phyloP scores from a whole-genome alignment of 2,888 invertebrate species.

The Steinernema carpocapsae region DNA sequence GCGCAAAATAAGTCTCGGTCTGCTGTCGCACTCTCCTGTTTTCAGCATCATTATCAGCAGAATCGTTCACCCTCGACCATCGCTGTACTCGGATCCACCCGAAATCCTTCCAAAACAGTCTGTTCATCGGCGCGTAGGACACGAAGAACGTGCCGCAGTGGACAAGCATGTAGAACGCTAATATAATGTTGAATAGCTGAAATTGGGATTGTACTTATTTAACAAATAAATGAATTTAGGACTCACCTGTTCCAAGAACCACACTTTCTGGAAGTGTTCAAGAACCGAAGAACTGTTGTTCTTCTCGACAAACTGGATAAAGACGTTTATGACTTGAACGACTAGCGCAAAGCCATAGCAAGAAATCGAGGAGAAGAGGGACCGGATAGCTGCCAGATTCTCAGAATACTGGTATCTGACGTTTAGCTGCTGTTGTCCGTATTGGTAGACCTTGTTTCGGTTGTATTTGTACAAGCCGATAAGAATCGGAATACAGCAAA shows the following conservation, averaged over 20 bases:
- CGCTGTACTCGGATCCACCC: background rate
- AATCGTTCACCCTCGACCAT: background rate
- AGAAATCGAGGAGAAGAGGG: constrained; percentile 25
- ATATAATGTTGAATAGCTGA: constrained; percentile 7
- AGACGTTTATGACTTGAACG: background rate
- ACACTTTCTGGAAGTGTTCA: background rate
- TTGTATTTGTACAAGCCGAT: constrained; percentile 36
- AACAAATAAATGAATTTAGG: too few species aligned
- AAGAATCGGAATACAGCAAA: constrained; percentile 14
- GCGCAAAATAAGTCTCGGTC: constrained; percentile 14
- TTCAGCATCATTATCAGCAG: background rate
- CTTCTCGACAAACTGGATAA: background rate
- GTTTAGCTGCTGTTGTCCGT: constrained; percentile 23
- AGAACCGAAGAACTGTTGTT: background rate
- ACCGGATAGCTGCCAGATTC: constrained; percentile 32
- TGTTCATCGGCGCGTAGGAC: constrained; percentile 27
- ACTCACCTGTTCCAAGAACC: constrained; percentile 20
- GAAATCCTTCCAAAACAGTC: constrained; percentile 11
- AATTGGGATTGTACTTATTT: background rate
- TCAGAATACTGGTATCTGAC: constrained; percentile 36
- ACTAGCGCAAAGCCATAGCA: constrained; percentile 36
- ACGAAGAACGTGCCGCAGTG: background rate
- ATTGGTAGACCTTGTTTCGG: constrained; percentile 1
- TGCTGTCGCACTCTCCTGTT: background rate
- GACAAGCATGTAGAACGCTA: constrained; percentile 15